These are phyloP conservation scores for Monochamus saltuarius DNA, from an alignment of 1,140 invertebrate species.

Conservation along the genomic window DNA sequence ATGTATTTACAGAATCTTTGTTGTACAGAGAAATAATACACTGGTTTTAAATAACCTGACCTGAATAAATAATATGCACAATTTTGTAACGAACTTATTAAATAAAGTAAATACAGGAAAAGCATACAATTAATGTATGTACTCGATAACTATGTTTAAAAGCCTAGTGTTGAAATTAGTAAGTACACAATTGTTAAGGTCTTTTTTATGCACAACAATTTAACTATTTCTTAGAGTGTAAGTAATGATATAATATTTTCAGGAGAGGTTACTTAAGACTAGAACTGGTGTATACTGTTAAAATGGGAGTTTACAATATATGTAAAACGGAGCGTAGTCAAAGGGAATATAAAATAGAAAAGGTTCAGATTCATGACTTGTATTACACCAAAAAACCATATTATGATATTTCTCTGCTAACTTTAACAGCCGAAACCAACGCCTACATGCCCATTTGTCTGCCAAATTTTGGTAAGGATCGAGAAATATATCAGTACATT, in stretches of 20 bases:
- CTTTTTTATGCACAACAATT: no score
- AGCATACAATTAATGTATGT: no score
- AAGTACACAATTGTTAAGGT: no score
- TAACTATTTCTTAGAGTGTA: no score
- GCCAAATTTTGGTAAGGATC: conserved; percentile 20
- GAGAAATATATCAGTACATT: not conserved
- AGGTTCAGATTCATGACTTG: conserved; percentile 43
- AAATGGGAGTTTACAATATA: conserved; percentile 42
- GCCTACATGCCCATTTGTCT: conserved; percentile 38
- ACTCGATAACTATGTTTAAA: not conserved
- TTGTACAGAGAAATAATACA: no score
- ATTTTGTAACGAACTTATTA: no score
- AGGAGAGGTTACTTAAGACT: conserved; percentile 30
- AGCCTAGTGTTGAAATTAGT: no score
- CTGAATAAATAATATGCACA: no score
- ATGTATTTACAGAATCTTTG: no score
- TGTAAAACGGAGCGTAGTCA: conserved; percentile 38
- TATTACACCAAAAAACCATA: conserved; percentile 41
- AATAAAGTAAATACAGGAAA: no score
- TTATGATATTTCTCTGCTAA: conserved; percentile 43
- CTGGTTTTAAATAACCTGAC: no score
- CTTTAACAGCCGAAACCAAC: conserved; percentile 29
- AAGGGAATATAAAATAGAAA: conserved; percentile 30
- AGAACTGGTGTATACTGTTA: conserved; percentile 38
- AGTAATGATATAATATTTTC: no score